Evolutionary conservation across 2,797 vertebrate species (phyloP).

Genomic region (Centroberyx gerrardi): DNA sequence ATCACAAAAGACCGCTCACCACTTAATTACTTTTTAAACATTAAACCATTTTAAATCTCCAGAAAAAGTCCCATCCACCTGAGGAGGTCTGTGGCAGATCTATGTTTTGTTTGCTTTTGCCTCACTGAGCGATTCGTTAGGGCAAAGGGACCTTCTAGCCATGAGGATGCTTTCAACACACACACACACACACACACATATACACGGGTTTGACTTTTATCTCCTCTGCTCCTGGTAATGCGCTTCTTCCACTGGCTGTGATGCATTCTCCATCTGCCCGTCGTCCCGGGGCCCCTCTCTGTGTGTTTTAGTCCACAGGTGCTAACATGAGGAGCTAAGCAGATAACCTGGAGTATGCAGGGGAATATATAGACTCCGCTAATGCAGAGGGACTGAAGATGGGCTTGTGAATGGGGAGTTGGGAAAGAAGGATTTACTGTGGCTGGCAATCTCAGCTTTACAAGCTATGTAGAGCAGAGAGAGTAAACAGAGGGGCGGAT

Average conservation of each 20-base stretch:
- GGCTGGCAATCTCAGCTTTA: constrained; percentile 35
- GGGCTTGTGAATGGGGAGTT: constrained; percentile 10
- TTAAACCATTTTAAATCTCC: neutral
- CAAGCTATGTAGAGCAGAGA: constrained; percentile 33
- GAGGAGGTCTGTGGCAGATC: neutral
- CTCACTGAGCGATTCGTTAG: neutral
- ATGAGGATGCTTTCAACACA: neutral
- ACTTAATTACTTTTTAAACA: neutral
- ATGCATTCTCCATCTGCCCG: constrained; percentile 65
- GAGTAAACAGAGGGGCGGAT: constrained; percentile 25
- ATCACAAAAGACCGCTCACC: neutral
- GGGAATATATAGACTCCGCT: constrained; percentile 23
- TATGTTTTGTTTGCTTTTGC: neutral
- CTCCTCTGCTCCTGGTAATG: constrained; percentile 20
- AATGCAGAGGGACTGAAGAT: constrained; percentile 12
- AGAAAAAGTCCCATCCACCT: neutral
- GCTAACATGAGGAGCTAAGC: constrained; percentile 72
- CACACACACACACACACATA: neutral
- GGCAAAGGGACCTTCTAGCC: neutral
- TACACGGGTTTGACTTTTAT: neutral
- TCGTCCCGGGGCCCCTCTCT: constrained; percentile 37
- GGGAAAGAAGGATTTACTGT: constrained; percentile 56
- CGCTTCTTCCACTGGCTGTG: constrained; percentile 34
- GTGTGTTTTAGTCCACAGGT: constrained; percentile 62
- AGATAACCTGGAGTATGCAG: constrained; percentile 53